These are phyloP conservation scores for Montipora sp. DNA, from an alignment of 64 coral and sea anemone genomes.

Conservation along the genomic window DNA sequence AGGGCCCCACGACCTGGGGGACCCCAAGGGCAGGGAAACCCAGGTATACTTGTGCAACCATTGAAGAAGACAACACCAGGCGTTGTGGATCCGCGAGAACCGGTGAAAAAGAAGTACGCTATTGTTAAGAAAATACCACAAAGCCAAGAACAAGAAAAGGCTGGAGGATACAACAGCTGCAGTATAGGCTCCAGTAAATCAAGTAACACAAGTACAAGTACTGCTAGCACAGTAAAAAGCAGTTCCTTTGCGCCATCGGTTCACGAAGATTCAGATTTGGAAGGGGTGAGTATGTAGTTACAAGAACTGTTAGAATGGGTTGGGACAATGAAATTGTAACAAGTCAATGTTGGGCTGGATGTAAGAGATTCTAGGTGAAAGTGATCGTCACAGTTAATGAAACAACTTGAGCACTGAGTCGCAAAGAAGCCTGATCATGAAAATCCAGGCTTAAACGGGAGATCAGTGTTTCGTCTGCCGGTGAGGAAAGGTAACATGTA, in stretches of 20 bases:
- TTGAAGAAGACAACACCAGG: slow-evolving; percentile 89
- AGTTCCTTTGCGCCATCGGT: slow-evolving; percentile 83
- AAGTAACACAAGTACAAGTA: slow-evolving; percentile 83
- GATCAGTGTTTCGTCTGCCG: too few relatives aligned
- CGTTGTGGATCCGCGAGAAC: slow-evolving; percentile 53
- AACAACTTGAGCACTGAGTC: too few relatives aligned
- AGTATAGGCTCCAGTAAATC: slow-evolving; percentile 94
- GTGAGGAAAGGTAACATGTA: too few relatives aligned
- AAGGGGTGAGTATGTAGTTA: slow-evolving; percentile 26
- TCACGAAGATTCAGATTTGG: slow-evolving; percentile 81
- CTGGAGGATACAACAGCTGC: slow-evolving; percentile 71
- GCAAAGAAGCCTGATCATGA: too few relatives aligned
- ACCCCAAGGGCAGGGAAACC: slow-evolving; percentile 42
- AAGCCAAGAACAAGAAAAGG: slow-evolving; percentile 77
- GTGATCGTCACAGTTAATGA: too few relatives aligned
- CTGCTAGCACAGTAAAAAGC: slow-evolving; percentile 95
- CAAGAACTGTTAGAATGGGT: too few relatives aligned
- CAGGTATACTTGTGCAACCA: slow-evolving; percentile 72
- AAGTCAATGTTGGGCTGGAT: too few relatives aligned
- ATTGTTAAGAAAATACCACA: slow-evolving; percentile 93
- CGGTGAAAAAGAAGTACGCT: slow-evolving; percentile 93
- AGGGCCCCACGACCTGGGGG: slow-evolving; percentile 63
- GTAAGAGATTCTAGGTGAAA: too few relatives aligned
- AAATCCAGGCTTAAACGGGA: too few relatives aligned
- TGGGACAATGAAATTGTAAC: too few relatives aligned